A percentile compares a stretch with the other conserved stretches of the same genome.
phyloP scores from a whole-genome alignment of 2,113 vertebrate species.

The Sturnira hondurensis region DNA sequence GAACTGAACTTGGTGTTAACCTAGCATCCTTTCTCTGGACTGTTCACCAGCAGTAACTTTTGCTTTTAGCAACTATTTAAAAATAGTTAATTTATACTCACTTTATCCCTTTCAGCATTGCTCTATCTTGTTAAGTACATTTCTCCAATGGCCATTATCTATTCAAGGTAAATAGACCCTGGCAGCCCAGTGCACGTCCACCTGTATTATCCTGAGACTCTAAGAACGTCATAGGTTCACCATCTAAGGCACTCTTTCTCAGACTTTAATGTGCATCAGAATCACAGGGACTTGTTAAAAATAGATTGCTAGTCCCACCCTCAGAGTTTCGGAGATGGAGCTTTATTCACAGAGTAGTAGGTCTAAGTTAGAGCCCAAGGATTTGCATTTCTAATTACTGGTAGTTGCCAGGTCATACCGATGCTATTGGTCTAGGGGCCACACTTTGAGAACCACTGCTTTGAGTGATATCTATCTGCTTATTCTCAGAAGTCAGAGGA shows the following conservation, averaged over 20 bases:
- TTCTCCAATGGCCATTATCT: neutral
- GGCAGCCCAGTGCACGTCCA: neutral
- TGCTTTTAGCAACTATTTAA: neutral
- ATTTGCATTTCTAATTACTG: neutral
- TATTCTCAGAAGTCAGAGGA: neutral
- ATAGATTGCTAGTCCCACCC: neutral
- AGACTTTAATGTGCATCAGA: neutral
- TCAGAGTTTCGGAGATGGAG: neutral
- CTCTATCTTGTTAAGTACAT: neutral
- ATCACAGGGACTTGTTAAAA: neutral
- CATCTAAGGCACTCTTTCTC: neutral
- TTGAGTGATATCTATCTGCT: neutral
- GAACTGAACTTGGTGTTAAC: neutral
- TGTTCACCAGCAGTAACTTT: conserved; percentile 8
- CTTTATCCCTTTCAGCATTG: neutral
- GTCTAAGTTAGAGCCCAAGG: neutral
- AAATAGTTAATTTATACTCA: neutral
- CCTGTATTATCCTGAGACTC: neutral
- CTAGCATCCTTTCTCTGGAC: neutral
- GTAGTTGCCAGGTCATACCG: neutral
- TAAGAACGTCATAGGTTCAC: neutral
- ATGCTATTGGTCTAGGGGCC: neutral
- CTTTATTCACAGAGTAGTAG: neutral
- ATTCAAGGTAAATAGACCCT: neutral
- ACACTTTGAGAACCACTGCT: neutral